phyloP scores from a whole-genome alignment of 1,140 invertebrate genomes.

The Conus betulinus region DNA sequence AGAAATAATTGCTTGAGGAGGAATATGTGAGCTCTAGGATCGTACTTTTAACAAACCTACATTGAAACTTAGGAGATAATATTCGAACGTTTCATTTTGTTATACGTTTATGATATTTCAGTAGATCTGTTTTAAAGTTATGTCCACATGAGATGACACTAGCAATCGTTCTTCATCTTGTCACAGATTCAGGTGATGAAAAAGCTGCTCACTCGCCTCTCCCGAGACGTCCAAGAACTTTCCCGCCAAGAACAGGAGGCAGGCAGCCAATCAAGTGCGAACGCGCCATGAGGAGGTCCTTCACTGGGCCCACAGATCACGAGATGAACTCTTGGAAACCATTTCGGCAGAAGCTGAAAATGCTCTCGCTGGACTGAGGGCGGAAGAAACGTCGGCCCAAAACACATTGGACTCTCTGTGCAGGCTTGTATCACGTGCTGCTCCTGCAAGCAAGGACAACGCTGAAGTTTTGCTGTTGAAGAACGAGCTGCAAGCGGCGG shows the following conservation, averaged over 20 bases:
- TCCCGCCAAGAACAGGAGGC: background rate
- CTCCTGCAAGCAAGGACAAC: background rate
- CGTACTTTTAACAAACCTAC: too few species aligned
- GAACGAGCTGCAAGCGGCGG: background rate
- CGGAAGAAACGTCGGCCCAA: background rate
- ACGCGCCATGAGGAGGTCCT: background rate
- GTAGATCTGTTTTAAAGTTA: too few species aligned
- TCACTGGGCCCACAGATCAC: background rate
- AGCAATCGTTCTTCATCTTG: background rate
- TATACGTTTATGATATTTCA: too few species aligned
- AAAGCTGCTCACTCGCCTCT: background rate
- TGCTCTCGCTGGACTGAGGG: background rate
- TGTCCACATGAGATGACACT: too few species aligned
- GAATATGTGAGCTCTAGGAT: too few species aligned
- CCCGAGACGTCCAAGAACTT: background rate
- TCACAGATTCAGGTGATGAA: background rate
- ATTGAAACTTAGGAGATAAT: too few species aligned
- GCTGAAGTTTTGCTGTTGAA: background rate
- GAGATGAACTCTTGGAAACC: conserved; percentile 1
- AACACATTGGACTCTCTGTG: background rate
- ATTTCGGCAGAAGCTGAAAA: background rate
- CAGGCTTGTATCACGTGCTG: background rate
- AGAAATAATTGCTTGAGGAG: too few species aligned
- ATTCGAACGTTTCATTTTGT: too few species aligned
- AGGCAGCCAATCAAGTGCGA: background rate